Evolutionary conservation across 2,888 invertebrate genomes (phyloP).

Genomic region (Stenodema calcarata): DNA sequence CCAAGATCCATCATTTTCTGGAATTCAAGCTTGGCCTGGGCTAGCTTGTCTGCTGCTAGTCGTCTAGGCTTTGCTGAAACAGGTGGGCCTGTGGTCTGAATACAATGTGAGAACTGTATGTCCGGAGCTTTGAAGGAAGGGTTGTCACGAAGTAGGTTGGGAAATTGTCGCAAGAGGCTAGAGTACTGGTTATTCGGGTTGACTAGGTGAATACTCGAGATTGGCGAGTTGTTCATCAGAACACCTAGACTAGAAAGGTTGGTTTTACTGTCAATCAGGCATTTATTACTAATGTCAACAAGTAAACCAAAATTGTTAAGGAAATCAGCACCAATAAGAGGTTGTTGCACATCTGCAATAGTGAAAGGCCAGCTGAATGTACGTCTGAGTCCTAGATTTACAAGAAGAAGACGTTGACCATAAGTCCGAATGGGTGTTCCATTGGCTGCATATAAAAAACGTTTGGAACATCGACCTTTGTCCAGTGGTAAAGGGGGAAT

Average conservation of each 20-base stretch:
- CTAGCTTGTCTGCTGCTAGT: constrained; percentile 47
- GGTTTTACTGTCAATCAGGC: constrained; percentile 48
- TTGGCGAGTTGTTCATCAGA: not conserved
- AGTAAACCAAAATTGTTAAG: constrained; percentile 46
- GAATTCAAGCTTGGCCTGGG: constrained; percentile 58
- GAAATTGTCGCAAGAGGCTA: constrained; percentile 13
- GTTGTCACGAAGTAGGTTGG: constrained; percentile 16
- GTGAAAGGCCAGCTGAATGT: not conserved
- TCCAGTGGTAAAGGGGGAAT: not conserved
- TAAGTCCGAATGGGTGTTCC: not conserved
- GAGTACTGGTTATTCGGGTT: constrained; percentile 8
- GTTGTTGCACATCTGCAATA: not conserved
- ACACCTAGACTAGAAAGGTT: not conserved
- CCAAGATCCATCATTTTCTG: no score
- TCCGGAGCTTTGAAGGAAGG: not conserved
- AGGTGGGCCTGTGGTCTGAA: constrained; percentile 59
- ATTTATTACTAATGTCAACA: constrained; percentile 38
- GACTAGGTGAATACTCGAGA: not conserved
- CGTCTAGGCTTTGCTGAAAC: constrained; percentile 58
- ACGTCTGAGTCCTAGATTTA: not conserved
- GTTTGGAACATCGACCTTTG: no score
- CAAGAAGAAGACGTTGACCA: not conserved
- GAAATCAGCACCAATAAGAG: no score
- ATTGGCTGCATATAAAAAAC: not conserved
- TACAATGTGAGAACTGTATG: no score